Base-by-base conservation (phyloP, 1,140 invertebrate species). In the Aphis gossypii region DNA sequence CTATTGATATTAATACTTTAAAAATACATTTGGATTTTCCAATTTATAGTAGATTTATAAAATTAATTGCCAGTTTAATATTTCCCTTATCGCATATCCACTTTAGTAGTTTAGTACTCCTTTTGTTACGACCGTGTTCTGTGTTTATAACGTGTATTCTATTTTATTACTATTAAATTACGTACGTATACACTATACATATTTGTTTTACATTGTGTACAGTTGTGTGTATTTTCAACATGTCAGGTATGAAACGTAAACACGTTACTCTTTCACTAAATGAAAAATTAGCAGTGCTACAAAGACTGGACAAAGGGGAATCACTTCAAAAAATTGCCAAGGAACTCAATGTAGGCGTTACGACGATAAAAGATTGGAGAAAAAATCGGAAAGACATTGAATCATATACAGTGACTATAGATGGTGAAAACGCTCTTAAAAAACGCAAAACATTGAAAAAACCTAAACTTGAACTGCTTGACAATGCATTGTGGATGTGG, bases 401-500 rank as follows among this genome's bases (percentile, higher is more conserved):
- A 44, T 86, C 83, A 86, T 86, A 86, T 46, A 86, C 83, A 86
- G 83, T 86, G 41, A 84, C 35, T 18, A 46, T 46, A 46, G 44
- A 46, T 46, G 44, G 44, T 46, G 44, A 46, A 46, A 46, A 46
- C 44, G 44, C 44, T 46, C 44, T 46, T 46, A 46, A 46, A 46
- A 46, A 46, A 46, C 48, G 48, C 60, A 84, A 84, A 84, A 84
- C 82, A 41, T 84, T 84, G 82, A 84, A 41, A 84, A 84, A 84
- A 20, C 35, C 82, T 84, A 38, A 84, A 84, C 82, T 9, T 84
- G 82, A 84, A 84, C 41, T 84, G 82, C 35, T 84, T 84, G 82
- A 84, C 8, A 84, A 92, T 46, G 91, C 76, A n/a, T 46, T 92
- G 41, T 92, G 76, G 56, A 56, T 92, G 68, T 92, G 91, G 60